Base-by-base conservation (phyloP, 2,797 vertebrate genomes). In the Poecilia velifera region DNA sequence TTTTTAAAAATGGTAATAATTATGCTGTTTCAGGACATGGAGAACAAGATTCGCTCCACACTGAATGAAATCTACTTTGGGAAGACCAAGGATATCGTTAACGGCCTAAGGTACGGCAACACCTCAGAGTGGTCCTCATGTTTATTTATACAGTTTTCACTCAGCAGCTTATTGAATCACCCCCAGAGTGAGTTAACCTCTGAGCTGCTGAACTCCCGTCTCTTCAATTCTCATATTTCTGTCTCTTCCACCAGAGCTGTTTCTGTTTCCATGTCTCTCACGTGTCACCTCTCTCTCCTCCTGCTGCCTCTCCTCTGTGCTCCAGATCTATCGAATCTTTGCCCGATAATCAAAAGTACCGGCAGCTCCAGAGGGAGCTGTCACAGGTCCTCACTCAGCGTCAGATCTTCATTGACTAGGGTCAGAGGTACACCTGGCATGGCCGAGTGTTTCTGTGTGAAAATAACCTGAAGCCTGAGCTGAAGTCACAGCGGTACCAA, bases 1-100 rank as follows among this genome's bases (percentile, higher is more conserved):
- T 16, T 31, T 59, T 8, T 3, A 3, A 62, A 59, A 34, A 62
- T 62, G 28, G n/a, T 34, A 64, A 64, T 64, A 34, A 18, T 36
- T 20, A 3, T 86, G 39, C 72, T 16, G 0, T 88, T 85, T 70
- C 81, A 99, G 98, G 98, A 99, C 83, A 99, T 99, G 98, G 98
- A 99, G 96, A 99, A 99, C 92, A 99, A 99, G 96, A 99, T 99
- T 95, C 97, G 98, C 93, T 99, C 98, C 96, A 99, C 98, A 41
- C 96, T 99, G 95, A 99, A 99, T 41, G 98, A 99, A 96, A 99
- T 99, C 94, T 99, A 99, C 96, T 99, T 99, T 92, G 97, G 98
- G 80, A 99, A 99, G 92, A 99, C 98, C 84, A 99, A 99, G 97
- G 98, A 99, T 93, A 99, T 99, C 6, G 98, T 99, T 87, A 99